These are phyloP conservation scores for Syrmaticus mikado DNA, from an alignment of 2,113 vertebrate species.

Conservation along the genomic window DNA sequence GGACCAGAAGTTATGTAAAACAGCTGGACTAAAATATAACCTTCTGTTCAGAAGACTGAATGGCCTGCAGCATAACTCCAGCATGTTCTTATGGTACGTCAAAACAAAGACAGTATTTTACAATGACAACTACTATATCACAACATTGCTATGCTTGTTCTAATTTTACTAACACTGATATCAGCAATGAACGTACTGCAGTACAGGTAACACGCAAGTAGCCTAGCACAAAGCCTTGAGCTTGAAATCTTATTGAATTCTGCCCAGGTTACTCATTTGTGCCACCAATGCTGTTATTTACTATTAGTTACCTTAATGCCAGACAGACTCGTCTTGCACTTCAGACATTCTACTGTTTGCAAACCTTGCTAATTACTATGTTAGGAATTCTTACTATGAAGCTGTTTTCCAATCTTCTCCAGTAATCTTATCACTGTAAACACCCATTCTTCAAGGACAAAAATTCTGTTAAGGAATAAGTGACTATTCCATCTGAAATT, in stretches of 20 bases:
- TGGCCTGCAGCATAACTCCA: conserved; percentile 45
- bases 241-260: neutral
- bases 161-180: neutral
- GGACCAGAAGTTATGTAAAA: conserved; percentile 37
- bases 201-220: neutral
- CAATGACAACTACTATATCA: conserved; percentile 5
- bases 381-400: neutral
- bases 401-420: neutral
- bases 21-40: conserved; percentile 38
- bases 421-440: neutral
- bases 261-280: neutral
- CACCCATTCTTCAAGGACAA: neutral
- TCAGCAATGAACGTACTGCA: neutral
- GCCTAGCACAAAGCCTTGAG: neutral
- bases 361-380: neutral
- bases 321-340: neutral
- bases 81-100: conserved; percentile 3
- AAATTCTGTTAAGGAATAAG: neutral
- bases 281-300: accelerated
- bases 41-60: conserved; percentile 37
- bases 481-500: neutral
- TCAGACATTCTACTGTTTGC: neutral
- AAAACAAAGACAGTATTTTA: conserved; percentile 35
- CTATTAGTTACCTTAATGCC: neutral
- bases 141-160: neutral